Evolutionary conservation across 2,797 vertebrate species (phyloP).

Genomic region (Silurus lanzhouensis): DNA sequence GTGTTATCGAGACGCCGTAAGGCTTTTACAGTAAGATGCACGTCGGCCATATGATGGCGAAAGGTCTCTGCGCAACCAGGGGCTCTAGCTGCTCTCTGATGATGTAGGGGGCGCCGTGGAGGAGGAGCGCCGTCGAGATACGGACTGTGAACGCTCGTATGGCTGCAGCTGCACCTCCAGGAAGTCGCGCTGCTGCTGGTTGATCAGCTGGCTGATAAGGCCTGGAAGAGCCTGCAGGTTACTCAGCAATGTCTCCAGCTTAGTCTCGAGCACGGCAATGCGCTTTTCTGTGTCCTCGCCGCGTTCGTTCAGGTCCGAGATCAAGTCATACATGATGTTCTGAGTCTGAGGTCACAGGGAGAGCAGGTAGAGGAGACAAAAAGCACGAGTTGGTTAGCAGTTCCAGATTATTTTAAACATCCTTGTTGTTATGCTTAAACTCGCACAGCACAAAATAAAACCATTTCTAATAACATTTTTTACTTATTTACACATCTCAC

Average conservation of each 20-base stretch:
- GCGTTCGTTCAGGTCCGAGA: conserved; percentile 97
- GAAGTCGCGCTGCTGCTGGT: conserved; percentile 94
- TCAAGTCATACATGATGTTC: conserved; percentile 99
- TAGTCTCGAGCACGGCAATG: conserved; percentile 93
- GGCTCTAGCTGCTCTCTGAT: conserved; percentile 98
- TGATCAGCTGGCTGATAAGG: conserved; percentile 96
- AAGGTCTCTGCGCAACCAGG: conserved; percentile 82
- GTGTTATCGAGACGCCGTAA: conserved; percentile 94
- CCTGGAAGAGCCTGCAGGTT: conserved; percentile 95
- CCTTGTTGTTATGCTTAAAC: not conserved
- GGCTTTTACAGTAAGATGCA: conserved; percentile 99
- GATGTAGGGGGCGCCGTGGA: conserved; percentile 97
- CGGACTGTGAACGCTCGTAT: conserved; percentile 90
- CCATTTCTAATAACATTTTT: not conserved
- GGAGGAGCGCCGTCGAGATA: conserved; percentile 91
- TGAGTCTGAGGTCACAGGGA: conserved; percentile 82
- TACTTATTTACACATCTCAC: not conserved
- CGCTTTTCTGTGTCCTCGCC: conserved; percentile 99
- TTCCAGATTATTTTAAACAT: not conserved
- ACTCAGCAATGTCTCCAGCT: conserved; percentile 94
- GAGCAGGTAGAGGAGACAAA: conserved; percentile 28
- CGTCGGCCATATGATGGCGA: conserved; percentile 99
- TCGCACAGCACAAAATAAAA: not conserved
- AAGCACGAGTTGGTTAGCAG: conserved; percentile 18
- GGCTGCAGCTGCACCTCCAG: conserved; percentile 93